These are phyloP conservation scores for Sebastes oblongus DNA, from an alignment of 2,797 vertebrate species.

Conservation along the genomic window DNA sequence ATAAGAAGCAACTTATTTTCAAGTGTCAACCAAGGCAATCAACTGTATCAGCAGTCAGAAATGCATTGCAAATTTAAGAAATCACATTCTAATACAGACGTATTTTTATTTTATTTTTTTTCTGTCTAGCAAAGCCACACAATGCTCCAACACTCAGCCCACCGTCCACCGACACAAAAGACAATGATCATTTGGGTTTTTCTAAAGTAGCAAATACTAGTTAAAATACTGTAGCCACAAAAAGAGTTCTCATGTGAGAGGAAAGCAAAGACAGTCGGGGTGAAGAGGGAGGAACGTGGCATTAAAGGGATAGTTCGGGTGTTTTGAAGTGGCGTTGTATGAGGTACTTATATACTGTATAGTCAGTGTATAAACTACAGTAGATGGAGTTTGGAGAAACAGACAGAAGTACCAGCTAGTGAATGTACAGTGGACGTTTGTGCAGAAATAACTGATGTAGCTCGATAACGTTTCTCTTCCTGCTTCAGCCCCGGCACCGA, in stretches of 20 bases:
- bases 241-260: slow-evolving; percentile 44
- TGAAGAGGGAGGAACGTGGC: slow-evolving; percentile 18
- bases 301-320: neutral
- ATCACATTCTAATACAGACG: slow-evolving; percentile 74
- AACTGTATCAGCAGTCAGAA: slow-evolving; percentile 66
- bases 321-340: neutral
- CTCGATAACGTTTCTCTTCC: too few relatives aligned
- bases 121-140: slow-evolving; percentile 55
- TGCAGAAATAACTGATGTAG: too few relatives aligned
- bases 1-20: slow-evolving; percentile 81
- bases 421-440: too few relatives aligned
- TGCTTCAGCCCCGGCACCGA: too few relatives aligned
- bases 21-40: slow-evolving; percentile 80
- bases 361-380: neutral
- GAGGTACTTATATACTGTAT: neutral
- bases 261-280: slow-evolving; percentile 42
- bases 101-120: slow-evolving; percentile 31
- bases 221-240: slow-evolving; percentile 62
- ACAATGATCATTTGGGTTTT: slow-evolving; percentile 49
- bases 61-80: slow-evolving; percentile 69
- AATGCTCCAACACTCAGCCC: slow-evolving; percentile 35
- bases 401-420: neutral
- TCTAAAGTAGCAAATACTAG: slow-evolving; percentile 67
- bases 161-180: slow-evolving; percentile 43
- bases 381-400: neutral